phyloP scores from a whole-genome alignment of 2,797 vertebrate species.

The Poecilia wingei region DNA sequence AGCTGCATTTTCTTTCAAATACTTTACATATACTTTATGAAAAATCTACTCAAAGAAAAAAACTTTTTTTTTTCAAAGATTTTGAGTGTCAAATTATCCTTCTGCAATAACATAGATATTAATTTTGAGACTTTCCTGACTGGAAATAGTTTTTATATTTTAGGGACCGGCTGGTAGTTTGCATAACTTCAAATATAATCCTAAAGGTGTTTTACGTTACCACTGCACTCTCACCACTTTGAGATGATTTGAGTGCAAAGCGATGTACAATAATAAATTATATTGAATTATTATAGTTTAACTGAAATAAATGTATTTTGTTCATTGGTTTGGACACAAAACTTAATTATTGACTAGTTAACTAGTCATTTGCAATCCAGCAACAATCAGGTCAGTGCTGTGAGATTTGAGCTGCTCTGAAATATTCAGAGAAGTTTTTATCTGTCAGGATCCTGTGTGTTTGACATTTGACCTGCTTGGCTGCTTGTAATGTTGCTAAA shows the following conservation, averaged over 20 bases:
- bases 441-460: constrained; percentile 19
- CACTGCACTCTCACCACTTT: not conserved
- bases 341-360: not conserved
- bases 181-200: not conserved
- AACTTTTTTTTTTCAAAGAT: not conserved
- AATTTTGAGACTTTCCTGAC: not conserved
- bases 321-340: not conserved
- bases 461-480: constrained; percentile 50
- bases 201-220: not conserved
- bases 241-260: not conserved
- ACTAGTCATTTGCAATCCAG: not conserved
- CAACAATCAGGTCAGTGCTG: not conserved
- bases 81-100: not conserved
- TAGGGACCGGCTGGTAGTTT: not conserved
- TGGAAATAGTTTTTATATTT: not conserved
- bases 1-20: no score
- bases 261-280: not conserved
- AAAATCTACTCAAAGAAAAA: not conserved
- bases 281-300: not conserved
- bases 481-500: constrained; percentile 55
- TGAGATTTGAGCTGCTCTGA: not conserved
- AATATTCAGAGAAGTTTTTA: not conserved
- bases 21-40: no score
- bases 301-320: not conserved
- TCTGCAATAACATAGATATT: not conserved